Percentiles rank a stretch among this genome's conserved stretches.
phyloP scores from a whole-genome alignment of 1,140 invertebrate genomes.

The Zaprionus lachaisei region DNA sequence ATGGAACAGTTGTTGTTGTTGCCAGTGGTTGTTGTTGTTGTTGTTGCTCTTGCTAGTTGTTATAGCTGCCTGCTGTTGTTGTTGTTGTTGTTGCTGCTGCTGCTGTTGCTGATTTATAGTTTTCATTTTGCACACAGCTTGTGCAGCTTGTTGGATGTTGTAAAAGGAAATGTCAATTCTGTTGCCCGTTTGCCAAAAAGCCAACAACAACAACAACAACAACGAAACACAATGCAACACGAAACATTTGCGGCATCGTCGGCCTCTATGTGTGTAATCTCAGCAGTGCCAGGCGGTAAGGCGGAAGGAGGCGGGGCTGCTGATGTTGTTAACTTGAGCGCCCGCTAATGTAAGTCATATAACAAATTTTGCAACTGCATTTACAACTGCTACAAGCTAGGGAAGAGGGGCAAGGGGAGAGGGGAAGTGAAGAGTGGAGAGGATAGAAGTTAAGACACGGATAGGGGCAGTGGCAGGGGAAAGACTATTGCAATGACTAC shows the following conservation, averaged over 20 bases:
- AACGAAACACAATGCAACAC: conserved; percentile 38
- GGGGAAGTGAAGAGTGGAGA: too few relatives aligned
- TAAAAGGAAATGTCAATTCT: conserved; percentile 83
- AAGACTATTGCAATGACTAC: neutral
- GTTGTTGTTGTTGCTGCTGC: conserved; percentile 52
- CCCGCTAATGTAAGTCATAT: conserved; percentile 72
- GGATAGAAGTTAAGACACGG: neutral
- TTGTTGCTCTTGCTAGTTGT: conserved; percentile 46
- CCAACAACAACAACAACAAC: conserved; percentile 21
- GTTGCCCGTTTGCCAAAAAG: conserved; percentile 77
- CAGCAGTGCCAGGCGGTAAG: neutral
- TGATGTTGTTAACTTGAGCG: conserved; percentile 36
- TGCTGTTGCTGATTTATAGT: conserved; percentile 77
- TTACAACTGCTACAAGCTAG: conserved; percentile 23
- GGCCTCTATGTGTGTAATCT: conserved; percentile 43
- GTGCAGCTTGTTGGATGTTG: conserved; percentile 72
- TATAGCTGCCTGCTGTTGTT: conserved; percentile 45
- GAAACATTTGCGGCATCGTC: conserved; percentile 51
- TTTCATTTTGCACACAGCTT: conserved; percentile 79
- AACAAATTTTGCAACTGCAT: conserved; percentile 67
- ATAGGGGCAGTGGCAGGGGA: neutral
- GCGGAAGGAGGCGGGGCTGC: conserved; percentile 12
- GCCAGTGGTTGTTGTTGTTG: conserved; percentile 34
- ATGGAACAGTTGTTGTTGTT: conserved; percentile 62
- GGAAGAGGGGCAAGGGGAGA: neutral